These are phyloP conservation scores for Dromas ardeola DNA, from an alignment of 2,113 vertebrate genomes.

Conservation along the genomic window DNA sequence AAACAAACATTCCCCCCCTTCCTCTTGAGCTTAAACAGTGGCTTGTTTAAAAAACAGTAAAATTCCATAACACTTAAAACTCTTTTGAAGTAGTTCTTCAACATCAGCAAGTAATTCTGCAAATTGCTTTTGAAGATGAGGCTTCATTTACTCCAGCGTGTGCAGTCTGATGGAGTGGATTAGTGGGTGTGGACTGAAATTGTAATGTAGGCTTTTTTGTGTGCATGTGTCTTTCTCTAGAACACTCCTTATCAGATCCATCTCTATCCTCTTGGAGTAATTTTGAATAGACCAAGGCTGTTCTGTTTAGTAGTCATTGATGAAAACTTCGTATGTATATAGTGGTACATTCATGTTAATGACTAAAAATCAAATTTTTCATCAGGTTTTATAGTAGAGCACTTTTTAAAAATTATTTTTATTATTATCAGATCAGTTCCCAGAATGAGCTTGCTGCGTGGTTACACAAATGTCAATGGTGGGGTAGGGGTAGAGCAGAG, in stretches of 20 bases:
- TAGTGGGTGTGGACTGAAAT: slow-evolving; percentile 44
- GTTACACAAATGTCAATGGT: neutral
- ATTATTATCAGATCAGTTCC: neutral
- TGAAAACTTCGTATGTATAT: neutral
- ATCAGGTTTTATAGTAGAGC: neutral
- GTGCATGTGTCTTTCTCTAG: neutral
- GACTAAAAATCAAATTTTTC: neutral
- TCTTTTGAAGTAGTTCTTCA: slow-evolving; percentile 68
- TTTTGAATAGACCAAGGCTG: neutral
- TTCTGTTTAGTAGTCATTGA: neutral
- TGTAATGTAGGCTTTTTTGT: neutral
- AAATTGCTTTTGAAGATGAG: slow-evolving; percentile 68
- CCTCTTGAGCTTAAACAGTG: slow-evolving; percentile 52
- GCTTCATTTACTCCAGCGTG: slow-evolving; percentile 49
- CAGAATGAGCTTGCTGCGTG: neutral
- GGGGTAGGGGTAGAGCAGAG: neutral
- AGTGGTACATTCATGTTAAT: neutral
- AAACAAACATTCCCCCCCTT: slow-evolving; percentile 37
- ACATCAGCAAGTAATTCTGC: slow-evolving; percentile 65
- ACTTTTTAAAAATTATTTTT: neutral
- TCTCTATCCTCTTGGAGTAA: neutral
- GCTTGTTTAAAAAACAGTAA: slow-evolving; percentile 63
- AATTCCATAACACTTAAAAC: slow-evolving; percentile 59
- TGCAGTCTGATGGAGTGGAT: slow-evolving; percentile 53
- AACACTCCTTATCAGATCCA: neutral